Percentiles rank a stretch among this genome's conserved stretches.
phyloP scores from a whole-genome alignment of 2,113 vertebrate species.

The Crotalus tigris region DNA sequence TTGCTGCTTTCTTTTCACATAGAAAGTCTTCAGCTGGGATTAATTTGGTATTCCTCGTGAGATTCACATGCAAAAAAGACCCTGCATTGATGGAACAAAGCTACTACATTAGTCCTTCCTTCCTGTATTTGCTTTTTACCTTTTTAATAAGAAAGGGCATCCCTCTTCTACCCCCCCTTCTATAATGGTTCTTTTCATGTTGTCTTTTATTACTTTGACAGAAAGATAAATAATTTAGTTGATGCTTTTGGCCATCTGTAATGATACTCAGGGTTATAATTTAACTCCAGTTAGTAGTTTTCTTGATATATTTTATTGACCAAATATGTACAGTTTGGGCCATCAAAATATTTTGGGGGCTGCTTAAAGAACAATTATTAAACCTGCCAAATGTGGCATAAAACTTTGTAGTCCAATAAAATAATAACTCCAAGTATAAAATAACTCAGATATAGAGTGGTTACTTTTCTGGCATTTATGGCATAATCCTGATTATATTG shows the following conservation, averaged over 20 bases:
- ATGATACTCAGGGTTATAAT: neutral
- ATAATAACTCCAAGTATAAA: neutral
- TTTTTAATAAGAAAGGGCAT: neutral
- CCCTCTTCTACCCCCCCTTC: neutral
- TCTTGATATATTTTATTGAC: neutral
- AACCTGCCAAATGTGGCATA: neutral
- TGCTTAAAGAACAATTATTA: neutral
- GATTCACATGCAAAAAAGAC: neutral
- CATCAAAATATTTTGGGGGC: neutral
- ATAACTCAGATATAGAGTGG: neutral
- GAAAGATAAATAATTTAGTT: neutral
- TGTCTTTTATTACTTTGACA: slow-evolving; percentile 16
- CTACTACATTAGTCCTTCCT: slow-evolving; percentile 29
- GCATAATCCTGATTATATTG: neutral
- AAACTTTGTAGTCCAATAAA: neutral
- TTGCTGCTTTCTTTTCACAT: neutral
- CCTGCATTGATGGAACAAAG: neutral
- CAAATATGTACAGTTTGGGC: neutral
- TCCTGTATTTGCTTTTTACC: slow-evolving; percentile 22
- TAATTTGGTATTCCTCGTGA: slow-evolving; percentile 34
- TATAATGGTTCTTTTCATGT: neutral
- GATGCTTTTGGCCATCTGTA: neutral
- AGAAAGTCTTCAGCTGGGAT: slow-evolving; percentile 31
- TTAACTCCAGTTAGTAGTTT: neutral
- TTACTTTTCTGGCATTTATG: neutral